These are phyloP conservation scores for Aphelenchoides avenae DNA, from an alignment of 1,140 invertebrate genomes.

Conservation along the genomic window DNA sequence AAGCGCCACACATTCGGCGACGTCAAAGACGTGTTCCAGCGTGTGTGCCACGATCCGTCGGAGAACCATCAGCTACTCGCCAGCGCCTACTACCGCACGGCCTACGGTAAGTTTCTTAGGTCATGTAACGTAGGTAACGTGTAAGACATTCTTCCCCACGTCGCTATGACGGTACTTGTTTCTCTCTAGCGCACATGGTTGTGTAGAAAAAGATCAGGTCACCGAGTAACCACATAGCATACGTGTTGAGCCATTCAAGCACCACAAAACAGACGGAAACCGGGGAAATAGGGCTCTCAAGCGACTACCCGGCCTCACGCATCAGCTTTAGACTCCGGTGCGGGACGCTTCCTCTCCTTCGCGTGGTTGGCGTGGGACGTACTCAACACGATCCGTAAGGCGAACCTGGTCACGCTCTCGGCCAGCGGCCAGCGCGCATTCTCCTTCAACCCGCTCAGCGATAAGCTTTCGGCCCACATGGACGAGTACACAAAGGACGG, in stretches of 20 bases:
- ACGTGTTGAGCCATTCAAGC: too few relatives aligned
- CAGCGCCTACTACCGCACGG: conserved; percentile 36
- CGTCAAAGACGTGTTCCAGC: conserved; percentile 18
- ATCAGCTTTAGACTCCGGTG: conserved; percentile 26
- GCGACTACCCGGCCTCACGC: too few relatives aligned
- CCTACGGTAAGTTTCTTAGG: conserved; percentile 20
- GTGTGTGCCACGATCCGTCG: conserved; percentile 26
- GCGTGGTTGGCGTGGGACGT: conserved; percentile 44
- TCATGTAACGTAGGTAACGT: too few relatives aligned
- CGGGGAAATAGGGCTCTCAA: too few relatives aligned
- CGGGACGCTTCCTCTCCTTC: conserved; percentile 32
- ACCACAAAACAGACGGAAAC: too few relatives aligned
- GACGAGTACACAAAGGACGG: conserved; percentile 27
- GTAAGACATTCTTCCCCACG: too few relatives aligned
- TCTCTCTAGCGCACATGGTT: not conserved
- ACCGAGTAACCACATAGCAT: too few relatives aligned
- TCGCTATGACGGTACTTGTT: too few relatives aligned
- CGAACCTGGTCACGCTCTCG: conserved; percentile 14
- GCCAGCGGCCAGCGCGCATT: conserved; percentile 15
- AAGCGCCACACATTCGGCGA: conserved; percentile 5
- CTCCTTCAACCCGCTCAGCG: conserved; percentile 38
- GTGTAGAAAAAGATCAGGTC: not conserved
- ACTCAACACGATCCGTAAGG: conserved; percentile 24
- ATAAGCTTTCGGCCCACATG: conserved; percentile 35
- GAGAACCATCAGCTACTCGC: conserved; percentile 35